A percentile compares a stretch with the other conserved stretches of the same genome.
Evolutionary conservation across 2,797 vertebrate genomes (phyloP).

Genomic region (Smutsia gigantea): DNA sequence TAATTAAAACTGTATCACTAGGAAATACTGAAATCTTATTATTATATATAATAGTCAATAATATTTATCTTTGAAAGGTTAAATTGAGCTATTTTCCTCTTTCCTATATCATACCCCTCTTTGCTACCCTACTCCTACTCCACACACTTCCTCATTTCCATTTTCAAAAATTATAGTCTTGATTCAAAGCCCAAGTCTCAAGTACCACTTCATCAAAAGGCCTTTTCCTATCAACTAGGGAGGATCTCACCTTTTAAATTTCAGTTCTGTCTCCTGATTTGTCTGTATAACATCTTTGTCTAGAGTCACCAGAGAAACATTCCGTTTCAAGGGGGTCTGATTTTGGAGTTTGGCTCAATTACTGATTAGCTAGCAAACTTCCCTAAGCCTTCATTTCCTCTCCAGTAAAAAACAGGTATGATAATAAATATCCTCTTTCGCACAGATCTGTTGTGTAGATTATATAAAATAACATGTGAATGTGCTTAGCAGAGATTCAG

Average conservation of each 20-base stretch:
- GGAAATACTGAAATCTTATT: neutral
- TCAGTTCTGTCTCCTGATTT: neutral
- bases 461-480: fast-evolving
- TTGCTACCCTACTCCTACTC: neutral
- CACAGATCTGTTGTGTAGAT: neutral
- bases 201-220: neutral
- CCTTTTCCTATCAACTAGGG: neutral
- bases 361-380: neutral
- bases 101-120: neutral
- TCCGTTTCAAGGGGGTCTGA: fast-evolving
- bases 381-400: neutral
- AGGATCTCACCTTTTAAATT: neutral
- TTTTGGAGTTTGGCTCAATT: neutral
- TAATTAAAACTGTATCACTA: neutral
- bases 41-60: neutral
- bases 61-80: neutral
- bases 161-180: neutral
- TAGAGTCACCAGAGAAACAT: neutral
- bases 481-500: neutral
- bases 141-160: neutral
- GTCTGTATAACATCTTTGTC: neutral
- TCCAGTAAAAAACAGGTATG: neutral
- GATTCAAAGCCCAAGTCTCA: neutral
- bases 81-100: neutral
- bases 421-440: neutral